Percentiles rank a stretch among this genome's conserved stretches.
These are phyloP conservation scores for Cataglyphis cursor DNA, from an alignment of 2,888 invertebrate species.

Conservation along the genomic window DNA sequence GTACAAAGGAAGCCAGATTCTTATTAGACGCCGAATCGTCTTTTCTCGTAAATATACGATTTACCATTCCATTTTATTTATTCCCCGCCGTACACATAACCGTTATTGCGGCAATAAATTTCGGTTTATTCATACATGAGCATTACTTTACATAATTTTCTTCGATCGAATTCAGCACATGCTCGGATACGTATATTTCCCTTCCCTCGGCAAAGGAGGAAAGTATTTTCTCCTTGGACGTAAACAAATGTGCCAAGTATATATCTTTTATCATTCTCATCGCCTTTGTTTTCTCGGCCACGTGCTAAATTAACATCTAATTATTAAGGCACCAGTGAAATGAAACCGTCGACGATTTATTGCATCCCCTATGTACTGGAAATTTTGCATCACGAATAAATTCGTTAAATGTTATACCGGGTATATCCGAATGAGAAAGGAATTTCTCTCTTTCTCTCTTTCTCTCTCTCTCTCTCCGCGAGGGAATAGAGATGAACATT, in stretches of 20 bases:
- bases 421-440: conserved; percentile 14
- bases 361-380: neutral
- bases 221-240: neutral
- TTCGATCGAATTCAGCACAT: conserved; percentile 49
- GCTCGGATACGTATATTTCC: conserved; percentile 31
- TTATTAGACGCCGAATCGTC: conserved; percentile 15
- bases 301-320: conserved; percentile 18
- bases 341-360: conserved; percentile 26
- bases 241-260: neutral
- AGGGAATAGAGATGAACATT: conserved; percentile 26
- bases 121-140: conserved; percentile 26
- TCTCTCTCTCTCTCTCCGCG: neutral
- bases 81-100: conserved; percentile 7
- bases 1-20: neutral
- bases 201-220: neutral
- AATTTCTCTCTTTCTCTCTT: neutral
- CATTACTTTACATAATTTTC: conserved; percentile 42
- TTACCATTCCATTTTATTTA: conserved; percentile 42
- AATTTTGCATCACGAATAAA: conserved; percentile 5
- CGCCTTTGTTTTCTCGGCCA: neutral
- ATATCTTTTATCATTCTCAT: neutral
- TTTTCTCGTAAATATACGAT: conserved; percentile 39
- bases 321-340: conserved; percentile 58
- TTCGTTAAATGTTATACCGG: conserved; percentile 46
- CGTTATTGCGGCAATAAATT: conserved; percentile 47